phyloP scores from a whole-genome alignment of 2,888 invertebrate genomes.

The Stegana nigrithorax region DNA sequence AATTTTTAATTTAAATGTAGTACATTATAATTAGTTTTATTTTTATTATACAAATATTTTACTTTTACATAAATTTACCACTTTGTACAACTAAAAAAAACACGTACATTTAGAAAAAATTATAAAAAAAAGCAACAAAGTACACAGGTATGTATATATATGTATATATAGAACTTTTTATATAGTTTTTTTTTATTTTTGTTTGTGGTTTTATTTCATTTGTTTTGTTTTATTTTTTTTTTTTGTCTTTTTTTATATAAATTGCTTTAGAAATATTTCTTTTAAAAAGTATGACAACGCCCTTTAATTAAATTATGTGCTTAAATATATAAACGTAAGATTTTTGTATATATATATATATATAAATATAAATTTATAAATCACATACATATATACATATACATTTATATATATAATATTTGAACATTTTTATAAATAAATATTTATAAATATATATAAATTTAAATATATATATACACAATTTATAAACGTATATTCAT shows the following conservation, averaged over 20 bases:
- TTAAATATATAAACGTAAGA: slow-evolving; percentile 6
- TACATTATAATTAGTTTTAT: slow-evolving; percentile 43
- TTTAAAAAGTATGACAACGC: slow-evolving; percentile 56
- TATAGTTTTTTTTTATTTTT: slow-evolving; percentile 18
- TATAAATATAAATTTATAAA: neutral
- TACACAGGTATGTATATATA: slow-evolving; percentile 9
- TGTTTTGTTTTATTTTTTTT: slow-evolving; percentile 28
- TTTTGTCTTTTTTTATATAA: slow-evolving; percentile 34
- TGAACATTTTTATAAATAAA: neutral
- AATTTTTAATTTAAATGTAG: slow-evolving; percentile 46
- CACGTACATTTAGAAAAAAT: neutral
- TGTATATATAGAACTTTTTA: slow-evolving; percentile 23
- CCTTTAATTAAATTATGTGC: slow-evolving; percentile 28
- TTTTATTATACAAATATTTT: slow-evolving; percentile 29
- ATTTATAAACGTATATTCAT: too few relatives aligned
- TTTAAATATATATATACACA: too few relatives aligned
- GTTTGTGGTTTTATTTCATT: slow-evolving; percentile 21
- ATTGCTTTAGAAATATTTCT: slow-evolving; percentile 43
- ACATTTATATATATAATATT: neutral
- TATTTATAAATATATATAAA: neutral
- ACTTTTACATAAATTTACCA: slow-evolving; percentile 20
- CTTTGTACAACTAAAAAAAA: slow-evolving; percentile 13
- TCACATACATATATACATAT: neutral
- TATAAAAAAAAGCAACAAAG: slow-evolving; percentile 9
- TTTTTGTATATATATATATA: slow-evolving; percentile 16